Base-by-base conservation (phyloP, 2,888 invertebrate genomes). In the Cephus rjabovi region DNA sequence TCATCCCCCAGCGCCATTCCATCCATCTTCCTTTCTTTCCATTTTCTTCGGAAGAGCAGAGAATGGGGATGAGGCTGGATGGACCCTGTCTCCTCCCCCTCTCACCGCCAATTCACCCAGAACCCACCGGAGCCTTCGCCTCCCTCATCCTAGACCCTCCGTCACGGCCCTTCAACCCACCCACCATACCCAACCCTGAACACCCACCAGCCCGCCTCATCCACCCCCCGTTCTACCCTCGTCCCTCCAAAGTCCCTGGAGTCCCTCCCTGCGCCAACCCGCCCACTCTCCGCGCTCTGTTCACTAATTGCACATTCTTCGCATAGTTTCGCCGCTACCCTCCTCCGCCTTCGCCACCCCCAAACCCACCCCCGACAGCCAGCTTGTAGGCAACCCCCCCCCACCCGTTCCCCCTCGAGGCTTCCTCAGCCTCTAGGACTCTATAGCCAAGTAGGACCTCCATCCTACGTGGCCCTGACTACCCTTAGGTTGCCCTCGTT, bases 271-370 rank as follows among this genome's bases (percentile, higher is more conserved):
- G 92, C 87, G 85, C 88, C 85, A 71, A 71, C 31, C 92, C 92
- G 92, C 92, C 92, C 93, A 93, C 93, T 86, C 87, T 87, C 93
- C 93, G 93, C 94, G 93, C 94, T 95, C 95, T 90, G 95, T 94
- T 95, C 96, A 96, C 96, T 97, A 97, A 97, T 97, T 97, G 96
- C 96, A 96, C 96, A 97, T 97, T 97, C 97, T 96, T 97, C 96
- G 96, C 96, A 97, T 97, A 97, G 96, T 97, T 97, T 96, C 95
- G 95, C 95, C 94, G 94, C 94, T 92, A 93, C 92, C 93, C 93
- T 93, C 93, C 93, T 92, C 91, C 93, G 92, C 92, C 89, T 89
- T 92, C 92, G 89, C 92, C 75, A 75, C 76, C 23, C 33, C 74
- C n/a, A 69, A 31, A 71, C 30, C 74, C 56, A 56, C 15, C 40